Conservation (phyloP, 2,888 invertebrate species). For the Sipha maydis region DNA sequence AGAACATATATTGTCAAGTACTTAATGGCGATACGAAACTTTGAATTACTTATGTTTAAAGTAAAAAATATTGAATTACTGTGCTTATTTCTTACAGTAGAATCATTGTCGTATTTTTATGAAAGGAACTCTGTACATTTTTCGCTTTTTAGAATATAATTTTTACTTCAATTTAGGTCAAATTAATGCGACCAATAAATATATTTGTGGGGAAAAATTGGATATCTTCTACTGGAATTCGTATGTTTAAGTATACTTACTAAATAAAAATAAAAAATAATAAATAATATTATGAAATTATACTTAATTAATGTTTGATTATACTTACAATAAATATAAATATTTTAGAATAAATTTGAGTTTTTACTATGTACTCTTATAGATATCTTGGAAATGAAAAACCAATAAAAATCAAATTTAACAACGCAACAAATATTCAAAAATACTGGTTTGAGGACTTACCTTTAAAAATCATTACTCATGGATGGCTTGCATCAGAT, state of each 20-base stretch:
- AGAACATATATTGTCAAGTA: not conserved
- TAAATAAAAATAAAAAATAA: too few relatives aligned
- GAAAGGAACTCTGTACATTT: too few relatives aligned
- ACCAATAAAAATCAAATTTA: not conserved
- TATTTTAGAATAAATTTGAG: not conserved
- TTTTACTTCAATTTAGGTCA: not conserved
- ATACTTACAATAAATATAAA: not conserved
- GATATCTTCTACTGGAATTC: not conserved
- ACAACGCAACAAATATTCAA: not conserved
- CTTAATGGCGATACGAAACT: not conserved
- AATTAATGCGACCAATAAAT: not conserved
- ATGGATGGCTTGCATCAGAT: conserved; percentile 41
- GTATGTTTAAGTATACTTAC: not conserved
- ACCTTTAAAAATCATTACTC: conserved; percentile 42
- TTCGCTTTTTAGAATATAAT: not conserved
- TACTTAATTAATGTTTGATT: not conserved
- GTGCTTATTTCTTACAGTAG: not conserved
- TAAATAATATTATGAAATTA: not conserved
- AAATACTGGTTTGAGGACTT: not conserved
- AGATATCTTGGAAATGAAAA: conserved; percentile 20
- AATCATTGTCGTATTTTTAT: not conserved
- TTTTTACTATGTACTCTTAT: not conserved
- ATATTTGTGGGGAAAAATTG: not conserved
- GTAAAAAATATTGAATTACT: not conserved
- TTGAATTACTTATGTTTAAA: not conserved